These are phyloP conservation scores for Pocillopora verrucosa DNA, from an alignment of 64 coral and sea anemone species.

Conservation along the genomic window DNA sequence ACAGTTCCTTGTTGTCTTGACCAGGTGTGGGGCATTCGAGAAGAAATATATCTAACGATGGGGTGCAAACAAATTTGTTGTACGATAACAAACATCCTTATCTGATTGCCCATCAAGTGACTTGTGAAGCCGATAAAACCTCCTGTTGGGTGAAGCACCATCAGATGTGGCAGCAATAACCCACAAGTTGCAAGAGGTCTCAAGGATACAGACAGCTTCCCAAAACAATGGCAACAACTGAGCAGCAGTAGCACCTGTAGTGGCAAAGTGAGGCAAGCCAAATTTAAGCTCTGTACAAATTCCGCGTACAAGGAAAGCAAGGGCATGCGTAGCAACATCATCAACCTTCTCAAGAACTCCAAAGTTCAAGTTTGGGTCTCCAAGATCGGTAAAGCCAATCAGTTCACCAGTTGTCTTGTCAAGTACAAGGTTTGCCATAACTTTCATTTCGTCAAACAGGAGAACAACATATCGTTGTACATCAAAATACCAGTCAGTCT, in stretches of 20 bases:
- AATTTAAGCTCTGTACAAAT: slow-evolving; percentile 27
- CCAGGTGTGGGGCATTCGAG: slow-evolving; percentile 1
- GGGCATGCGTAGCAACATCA: slow-evolving; percentile 14
- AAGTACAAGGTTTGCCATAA: slow-evolving; percentile 18
- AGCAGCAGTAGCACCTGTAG: not conserved
- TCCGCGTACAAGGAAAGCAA: not conserved
- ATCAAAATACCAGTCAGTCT: slow-evolving; percentile 22
- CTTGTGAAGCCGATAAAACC: not conserved
- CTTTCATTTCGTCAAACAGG: slow-evolving; percentile 27
- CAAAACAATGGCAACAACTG: not conserved
- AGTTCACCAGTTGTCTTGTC: slow-evolving; percentile 19
- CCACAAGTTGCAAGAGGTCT: slow-evolving; percentile 6
- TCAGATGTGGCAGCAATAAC: not conserved
- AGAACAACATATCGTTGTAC: slow-evolving; percentile 21
- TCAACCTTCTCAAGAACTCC: not conserved
- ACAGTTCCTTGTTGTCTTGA: not conserved
- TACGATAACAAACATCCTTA: not conserved
- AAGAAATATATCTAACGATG: not conserved
- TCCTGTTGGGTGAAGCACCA: too few species aligned
- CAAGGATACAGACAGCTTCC: slow-evolving; percentile 1
- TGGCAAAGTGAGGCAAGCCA: not conserved
- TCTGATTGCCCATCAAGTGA: not conserved
- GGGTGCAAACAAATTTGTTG: slow-evolving; percentile 5
- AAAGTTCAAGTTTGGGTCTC: slow-evolving; percentile 32
- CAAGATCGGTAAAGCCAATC: slow-evolving; percentile 16